Base-by-base conservation (phyloP, 1,140 invertebrate genomes). In the Archivesica marissinica region DNA sequence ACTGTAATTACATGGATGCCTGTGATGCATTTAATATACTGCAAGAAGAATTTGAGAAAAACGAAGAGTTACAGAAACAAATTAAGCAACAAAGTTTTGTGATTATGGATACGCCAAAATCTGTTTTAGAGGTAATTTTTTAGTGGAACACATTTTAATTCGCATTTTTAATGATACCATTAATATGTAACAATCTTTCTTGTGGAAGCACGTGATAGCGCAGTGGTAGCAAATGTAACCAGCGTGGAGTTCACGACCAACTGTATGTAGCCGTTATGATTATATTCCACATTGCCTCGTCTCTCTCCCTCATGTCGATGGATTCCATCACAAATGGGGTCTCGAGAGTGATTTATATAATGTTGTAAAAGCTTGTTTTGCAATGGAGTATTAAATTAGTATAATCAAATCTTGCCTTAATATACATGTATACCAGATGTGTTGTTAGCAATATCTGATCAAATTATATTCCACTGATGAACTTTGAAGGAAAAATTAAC, bases 1-100 rank as follows among this genome's bases (percentile, higher is more conserved):
- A 88, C 30, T 87, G 88, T 86, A 88, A 88, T 35, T 82, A 85
- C 68, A 81, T 85, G 25, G 88, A 89, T 74, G 33, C 61, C 17
- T 87, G 85, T 87, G 88, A 89, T 66, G 79, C 87, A 3, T 66
- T 88, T 30, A 50, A 64, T 2, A n/a, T 74, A 15, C 41, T 89
- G 23, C 70, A 87, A 39, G 44, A 77, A 38, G 76, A 77, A 7
- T 61, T 23, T 50, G 64, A 82, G 13, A 81, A 66, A 35, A 85
- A 89, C 72, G 72, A 83, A 61, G 59, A 70, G 2, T 23, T 88
- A 15, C 59, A 70, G 23, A 59, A 61, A 28, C 50, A 85, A 4
- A 44, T 85, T 11, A 23, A n/a, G 20, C 28, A 76, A 38, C 52
- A 74, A 39, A 72, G 52, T 70, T 68, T 83, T 35, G 30, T 89